phyloP scores from a whole-genome alignment of 2,113 vertebrate genomes.

The Clarias gariepinus region DNA sequence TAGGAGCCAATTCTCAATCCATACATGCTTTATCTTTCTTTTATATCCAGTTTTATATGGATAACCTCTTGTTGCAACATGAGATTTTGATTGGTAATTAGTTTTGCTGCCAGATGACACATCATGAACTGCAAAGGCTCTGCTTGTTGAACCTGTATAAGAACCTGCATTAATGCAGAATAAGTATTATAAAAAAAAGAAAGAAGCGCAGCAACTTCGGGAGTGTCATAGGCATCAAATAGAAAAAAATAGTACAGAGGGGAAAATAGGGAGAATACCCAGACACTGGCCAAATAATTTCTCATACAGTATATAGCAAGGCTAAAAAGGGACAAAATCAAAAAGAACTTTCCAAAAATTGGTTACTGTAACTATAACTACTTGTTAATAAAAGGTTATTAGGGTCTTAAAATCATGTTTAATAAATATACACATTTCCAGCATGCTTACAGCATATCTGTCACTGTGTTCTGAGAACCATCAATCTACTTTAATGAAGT shows the following conservation, averaged over 20 bases:
- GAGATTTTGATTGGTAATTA: conserved; percentile 70
- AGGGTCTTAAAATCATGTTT: background rate
- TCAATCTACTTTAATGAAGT: conserved; percentile 7
- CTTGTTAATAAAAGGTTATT: conserved; percentile 18
- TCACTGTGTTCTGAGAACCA: conserved; percentile 23
- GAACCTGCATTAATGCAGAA: conserved; percentile 63
- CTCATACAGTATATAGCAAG: background rate
- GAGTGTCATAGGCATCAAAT: conserved; percentile 38
- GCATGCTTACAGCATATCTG: conserved; percentile 48
- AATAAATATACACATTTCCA: conserved; percentile 9
- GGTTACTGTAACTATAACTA: conserved; percentile 13
- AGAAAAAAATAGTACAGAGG: conserved; percentile 19
- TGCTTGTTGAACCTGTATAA: conserved; percentile 61
- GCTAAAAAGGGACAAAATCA: conserved; percentile 8
- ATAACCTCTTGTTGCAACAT: conserved; percentile 64
- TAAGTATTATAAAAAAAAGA: conserved; percentile 56
- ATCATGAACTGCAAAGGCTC: conserved; percentile 52
- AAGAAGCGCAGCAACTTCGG: conserved; percentile 28
- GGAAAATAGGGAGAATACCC: background rate
- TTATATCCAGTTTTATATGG: conserved; percentile 65
- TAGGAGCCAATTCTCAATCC: conserved; percentile 66
- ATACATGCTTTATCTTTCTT: conserved; percentile 63
- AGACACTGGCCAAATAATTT: background rate
- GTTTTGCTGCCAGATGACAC: conserved; percentile 68
- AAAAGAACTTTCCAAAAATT: background rate